These are phyloP conservation scores for Crematogaster levior DNA, from an alignment of 2,888 invertebrate species.

Conservation along the genomic window DNA sequence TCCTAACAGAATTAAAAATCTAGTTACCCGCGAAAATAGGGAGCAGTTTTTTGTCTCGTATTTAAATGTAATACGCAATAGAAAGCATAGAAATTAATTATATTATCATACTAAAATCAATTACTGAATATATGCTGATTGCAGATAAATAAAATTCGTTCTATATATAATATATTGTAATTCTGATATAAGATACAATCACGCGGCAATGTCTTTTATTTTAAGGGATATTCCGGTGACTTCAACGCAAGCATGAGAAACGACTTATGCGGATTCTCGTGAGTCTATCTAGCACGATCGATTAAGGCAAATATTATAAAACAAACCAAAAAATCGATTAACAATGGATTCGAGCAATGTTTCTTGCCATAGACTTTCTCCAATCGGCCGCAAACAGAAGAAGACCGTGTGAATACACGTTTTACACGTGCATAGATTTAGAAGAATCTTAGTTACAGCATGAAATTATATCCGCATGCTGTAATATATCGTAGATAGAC, in stretches of 20 bases:
- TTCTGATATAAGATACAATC: constrained; percentile 18
- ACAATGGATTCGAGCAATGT: constrained; percentile 17
- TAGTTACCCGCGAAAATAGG: not conserved
- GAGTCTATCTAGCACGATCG: not conserved
- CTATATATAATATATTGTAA: not conserved
- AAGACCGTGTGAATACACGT: constrained; percentile 1
- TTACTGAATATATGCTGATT: not conserved
- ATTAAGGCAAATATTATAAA: not conserved
- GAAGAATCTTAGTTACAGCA: constrained; percentile 11
- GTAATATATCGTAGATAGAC: constrained; percentile 13
- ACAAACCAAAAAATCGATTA: constrained; percentile 9
- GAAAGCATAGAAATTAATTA: not conserved
- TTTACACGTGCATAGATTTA: constrained; percentile 13
- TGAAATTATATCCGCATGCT: constrained; percentile 31
- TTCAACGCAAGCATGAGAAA: constrained; percentile 40
- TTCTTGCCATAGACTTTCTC: constrained; percentile 30
- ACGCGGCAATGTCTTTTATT: constrained; percentile 6
- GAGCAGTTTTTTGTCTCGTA: not conserved
- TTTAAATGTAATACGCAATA: not conserved
- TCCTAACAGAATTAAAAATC: not conserved
- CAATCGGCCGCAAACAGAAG: constrained; percentile 10
- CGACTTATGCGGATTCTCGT: constrained; percentile 18
- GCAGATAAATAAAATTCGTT: not conserved
- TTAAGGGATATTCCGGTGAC: constrained; percentile 17
- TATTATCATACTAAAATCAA: not conserved